Percentiles rank a stretch among this genome's conserved stretches.
Evolutionary conservation across 2,113 vertebrate species (phyloP).

Genomic region (Muscicapa adusta): DNA sequence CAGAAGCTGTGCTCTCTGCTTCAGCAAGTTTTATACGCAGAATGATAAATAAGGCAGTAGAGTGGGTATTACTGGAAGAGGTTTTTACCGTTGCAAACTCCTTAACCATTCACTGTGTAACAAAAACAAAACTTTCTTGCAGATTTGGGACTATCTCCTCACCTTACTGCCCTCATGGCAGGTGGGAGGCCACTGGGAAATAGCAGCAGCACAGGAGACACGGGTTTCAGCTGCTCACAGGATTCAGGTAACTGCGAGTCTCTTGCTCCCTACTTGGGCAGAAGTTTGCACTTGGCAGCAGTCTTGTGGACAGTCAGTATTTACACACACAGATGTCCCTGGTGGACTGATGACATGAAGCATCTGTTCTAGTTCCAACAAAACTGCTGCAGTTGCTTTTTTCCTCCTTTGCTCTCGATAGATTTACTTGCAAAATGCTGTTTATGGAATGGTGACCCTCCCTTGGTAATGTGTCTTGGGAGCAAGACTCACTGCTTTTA

Average conservation of each 20-base stretch:
- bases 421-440: neutral
- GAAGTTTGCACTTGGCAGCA: neutral
- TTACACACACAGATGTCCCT: neutral
- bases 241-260: slow-evolving; percentile 84
- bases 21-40: neutral
- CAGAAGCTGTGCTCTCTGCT: neutral
- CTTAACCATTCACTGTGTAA: neutral
- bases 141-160: slow-evolving; percentile 97
- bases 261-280: neutral
- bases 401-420: neutral
- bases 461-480: neutral
- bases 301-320: neutral
- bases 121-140: slow-evolving; percentile 33
- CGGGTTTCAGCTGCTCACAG: slow-evolving; percentile 95
- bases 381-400: neutral
- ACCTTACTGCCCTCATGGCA: slow-evolving; percentile 92
- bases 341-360: neutral
- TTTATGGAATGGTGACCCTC: neutral
- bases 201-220: slow-evolving; percentile 95
- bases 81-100: neutral
- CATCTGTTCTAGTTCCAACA: neutral
- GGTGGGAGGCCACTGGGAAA: slow-evolving; percentile 85
- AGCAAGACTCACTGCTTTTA: neutral
- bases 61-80: neutral
- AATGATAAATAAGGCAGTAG: neutral